Evolutionary conservation across 2,888 invertebrate species (phyloP).

Genomic region (Lasius fuliginosus): DNA sequence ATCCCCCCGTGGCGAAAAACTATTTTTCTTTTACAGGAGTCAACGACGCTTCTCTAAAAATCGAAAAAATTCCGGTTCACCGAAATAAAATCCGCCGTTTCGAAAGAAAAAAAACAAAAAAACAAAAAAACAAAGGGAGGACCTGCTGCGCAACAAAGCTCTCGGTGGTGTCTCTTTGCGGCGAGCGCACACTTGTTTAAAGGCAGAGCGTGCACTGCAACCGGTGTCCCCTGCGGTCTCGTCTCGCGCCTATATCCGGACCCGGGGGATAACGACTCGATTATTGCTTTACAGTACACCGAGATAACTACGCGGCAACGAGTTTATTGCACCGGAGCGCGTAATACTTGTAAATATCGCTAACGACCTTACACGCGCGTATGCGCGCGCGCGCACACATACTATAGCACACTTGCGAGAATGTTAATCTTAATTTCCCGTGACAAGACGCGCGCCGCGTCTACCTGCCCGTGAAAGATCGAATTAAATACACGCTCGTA

Average conservation of each 20-base stretch:
- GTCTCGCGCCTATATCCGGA: slow-evolving; percentile 62
- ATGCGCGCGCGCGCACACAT: slow-evolving; percentile 60
- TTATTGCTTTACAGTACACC: slow-evolving; percentile 77
- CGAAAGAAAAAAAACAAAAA: too few relatives aligned
- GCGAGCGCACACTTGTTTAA: not conserved
- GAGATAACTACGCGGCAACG: slow-evolving; percentile 72
- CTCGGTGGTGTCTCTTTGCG: not conserved
- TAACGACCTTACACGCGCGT: slow-evolving; percentile 69
- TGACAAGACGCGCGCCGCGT: slow-evolving; percentile 70
- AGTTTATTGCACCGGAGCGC: slow-evolving; percentile 73
- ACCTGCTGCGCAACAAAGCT: not conserved
- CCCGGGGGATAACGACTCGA: slow-evolving; percentile 79
- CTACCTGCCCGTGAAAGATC: slow-evolving; percentile 75
- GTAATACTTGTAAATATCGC: slow-evolving; percentile 75
- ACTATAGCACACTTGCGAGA: slow-evolving; percentile 59
- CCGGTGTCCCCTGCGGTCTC: not conserved
- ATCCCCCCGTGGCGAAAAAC: not conserved
- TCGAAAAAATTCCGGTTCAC: not conserved
- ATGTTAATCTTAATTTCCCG: slow-evolving; percentile 77
- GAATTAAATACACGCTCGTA: slow-evolving; percentile 69
- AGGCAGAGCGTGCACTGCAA: not conserved
- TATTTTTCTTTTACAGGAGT: not conserved
- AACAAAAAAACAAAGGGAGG: too few relatives aligned
- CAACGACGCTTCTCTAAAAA: not conserved
- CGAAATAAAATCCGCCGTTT: not conserved